Evolutionary conservation across 2,888 invertebrate genomes (phyloP).

Genomic region (Drosophila falleni): DNA sequence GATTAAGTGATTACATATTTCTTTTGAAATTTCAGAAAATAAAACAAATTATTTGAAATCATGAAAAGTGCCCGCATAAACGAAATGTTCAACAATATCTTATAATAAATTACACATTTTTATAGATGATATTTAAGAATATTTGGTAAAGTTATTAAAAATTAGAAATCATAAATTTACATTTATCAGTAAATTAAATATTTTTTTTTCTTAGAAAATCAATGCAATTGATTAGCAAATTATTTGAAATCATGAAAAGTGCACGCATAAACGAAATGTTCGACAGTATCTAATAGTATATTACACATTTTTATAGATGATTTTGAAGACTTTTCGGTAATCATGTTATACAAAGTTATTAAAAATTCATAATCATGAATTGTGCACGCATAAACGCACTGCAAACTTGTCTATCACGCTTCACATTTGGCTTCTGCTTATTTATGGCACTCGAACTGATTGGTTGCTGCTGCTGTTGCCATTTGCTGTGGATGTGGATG

Average conservation of each 20-base stretch:
- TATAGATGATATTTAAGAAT: too few species aligned
- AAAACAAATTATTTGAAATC: too few species aligned
- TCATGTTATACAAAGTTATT: too few species aligned
- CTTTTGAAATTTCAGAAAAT: too few species aligned
- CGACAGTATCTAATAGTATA: background rate
- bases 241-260: background rate
- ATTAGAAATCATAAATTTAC: too few species aligned
- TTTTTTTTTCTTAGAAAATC: too few species aligned
- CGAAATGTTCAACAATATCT: background rate
- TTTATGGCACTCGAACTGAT: constrained; percentile 58
- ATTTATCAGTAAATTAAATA: too few species aligned
- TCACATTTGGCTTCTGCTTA: constrained; percentile 47
- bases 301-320: background rate
- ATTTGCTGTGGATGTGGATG: constrained; percentile 6
- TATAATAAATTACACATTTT: too few species aligned
- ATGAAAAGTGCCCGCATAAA: background rate
- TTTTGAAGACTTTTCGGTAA: too few species aligned
- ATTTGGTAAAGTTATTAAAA: too few species aligned
- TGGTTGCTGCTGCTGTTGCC: constrained; percentile 37
- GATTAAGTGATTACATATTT: too few species aligned
- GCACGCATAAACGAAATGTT: constrained; percentile 25
- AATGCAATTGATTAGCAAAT: too few species aligned
- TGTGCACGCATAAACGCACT: constrained; percentile 33
- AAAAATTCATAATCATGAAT: background rate
- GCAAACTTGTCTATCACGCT: constrained; percentile 26